Percentiles rank a stretch among this genome's conserved stretches.
phyloP scores from a whole-genome alignment of 2,113 vertebrate species.

The Butastur rufipennis region DNA sequence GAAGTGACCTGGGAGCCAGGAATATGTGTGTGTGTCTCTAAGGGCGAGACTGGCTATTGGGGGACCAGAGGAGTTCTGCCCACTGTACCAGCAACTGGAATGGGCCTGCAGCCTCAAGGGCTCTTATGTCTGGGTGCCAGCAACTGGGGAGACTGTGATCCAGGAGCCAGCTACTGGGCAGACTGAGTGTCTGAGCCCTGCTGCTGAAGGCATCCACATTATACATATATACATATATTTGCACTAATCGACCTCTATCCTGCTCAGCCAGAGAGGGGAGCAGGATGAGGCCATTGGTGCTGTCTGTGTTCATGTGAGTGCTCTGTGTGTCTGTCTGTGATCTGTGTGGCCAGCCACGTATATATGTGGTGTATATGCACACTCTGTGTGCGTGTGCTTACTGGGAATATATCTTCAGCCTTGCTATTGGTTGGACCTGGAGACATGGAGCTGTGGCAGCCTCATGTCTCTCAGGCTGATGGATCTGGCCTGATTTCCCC shows the following conservation, averaged over 20 bases:
- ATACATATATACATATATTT: too few relatives aligned
- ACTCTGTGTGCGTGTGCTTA: neutral
- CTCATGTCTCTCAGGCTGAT: neutral
- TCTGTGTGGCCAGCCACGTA: neutral
- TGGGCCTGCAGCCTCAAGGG: neutral
- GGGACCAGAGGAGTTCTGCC: neutral
- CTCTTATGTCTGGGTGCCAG: neutral
- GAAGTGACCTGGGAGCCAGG: neutral
- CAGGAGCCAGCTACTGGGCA: too few relatives aligned
- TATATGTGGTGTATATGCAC: neutral
- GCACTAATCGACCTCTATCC: too few relatives aligned
- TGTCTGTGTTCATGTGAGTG: too few relatives aligned
- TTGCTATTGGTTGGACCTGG: neutral
- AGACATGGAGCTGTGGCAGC: neutral
- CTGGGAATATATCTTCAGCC: neutral
- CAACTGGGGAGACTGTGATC: too few relatives aligned
- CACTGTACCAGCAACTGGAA: neutral
- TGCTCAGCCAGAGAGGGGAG: too few relatives aligned
- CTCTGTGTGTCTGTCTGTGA: neutral
- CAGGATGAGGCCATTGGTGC: too few relatives aligned
- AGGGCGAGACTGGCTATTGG: neutral
- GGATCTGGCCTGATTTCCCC: neutral
- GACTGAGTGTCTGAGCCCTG: too few relatives aligned
- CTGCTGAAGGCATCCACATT: too few relatives aligned
- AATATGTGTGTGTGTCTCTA: neutral